A percentile compares a stretch with the other conserved stretches of the same genome.
Conservation (phyloP, 2,113 vertebrate species). For the Actenoides lindsayi region DNA sequence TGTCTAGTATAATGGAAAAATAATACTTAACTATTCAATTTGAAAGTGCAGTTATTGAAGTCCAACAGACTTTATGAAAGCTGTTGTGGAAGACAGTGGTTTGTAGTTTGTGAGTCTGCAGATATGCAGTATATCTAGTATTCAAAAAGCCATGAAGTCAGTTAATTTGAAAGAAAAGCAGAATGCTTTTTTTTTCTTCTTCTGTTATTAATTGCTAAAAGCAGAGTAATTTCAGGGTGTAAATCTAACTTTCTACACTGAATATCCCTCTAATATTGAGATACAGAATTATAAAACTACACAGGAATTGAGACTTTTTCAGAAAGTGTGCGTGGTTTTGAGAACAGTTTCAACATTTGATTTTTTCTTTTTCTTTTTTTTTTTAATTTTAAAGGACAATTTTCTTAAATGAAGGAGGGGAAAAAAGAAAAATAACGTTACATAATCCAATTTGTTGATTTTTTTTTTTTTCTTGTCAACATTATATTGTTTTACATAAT, state of each 20-base stretch:
- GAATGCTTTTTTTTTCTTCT: not conserved
- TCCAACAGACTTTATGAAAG: not conserved
- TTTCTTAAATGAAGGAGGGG: not conserved
- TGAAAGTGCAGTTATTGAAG: not conserved
- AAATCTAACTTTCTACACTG: not conserved
- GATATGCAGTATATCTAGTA: not conserved
- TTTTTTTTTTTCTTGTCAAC: constrained; percentile 6
- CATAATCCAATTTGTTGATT: not conserved
- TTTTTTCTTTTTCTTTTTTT: not conserved
- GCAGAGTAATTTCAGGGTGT: not conserved
- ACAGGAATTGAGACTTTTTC: not conserved
- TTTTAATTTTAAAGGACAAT: not conserved
- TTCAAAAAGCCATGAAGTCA: not conserved
- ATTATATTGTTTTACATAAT: not conserved
- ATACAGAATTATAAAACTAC: not conserved
- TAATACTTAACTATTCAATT: not conserved
- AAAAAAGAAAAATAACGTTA: not conserved
- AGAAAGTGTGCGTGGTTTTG: not conserved
- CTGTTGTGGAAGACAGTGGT: not conserved
- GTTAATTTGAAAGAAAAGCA: not conserved
- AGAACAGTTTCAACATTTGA: not conserved
- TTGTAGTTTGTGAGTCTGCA: not conserved
- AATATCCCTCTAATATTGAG: not conserved
- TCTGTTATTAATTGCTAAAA: not conserved
- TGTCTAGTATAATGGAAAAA: not conserved